phyloP scores from a whole-genome alignment of 2,113 vertebrate species.

The Dinomys branickii region DNA sequence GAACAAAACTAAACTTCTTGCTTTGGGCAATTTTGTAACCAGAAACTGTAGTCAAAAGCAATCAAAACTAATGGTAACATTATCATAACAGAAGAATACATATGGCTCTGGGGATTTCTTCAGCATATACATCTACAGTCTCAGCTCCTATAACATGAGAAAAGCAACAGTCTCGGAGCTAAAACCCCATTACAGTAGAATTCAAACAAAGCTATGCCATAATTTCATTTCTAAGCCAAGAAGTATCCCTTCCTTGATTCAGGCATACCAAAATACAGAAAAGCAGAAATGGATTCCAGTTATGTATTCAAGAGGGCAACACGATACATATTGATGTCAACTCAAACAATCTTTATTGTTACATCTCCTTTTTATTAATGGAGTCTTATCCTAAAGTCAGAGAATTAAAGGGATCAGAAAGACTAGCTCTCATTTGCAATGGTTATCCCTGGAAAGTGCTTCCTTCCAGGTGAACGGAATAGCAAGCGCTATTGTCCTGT shows the following conservation, averaged over 20 bases:
- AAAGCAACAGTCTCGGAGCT: conserved; percentile 72
- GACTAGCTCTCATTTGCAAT: conserved; percentile 15
- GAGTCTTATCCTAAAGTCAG: conserved; percentile 45
- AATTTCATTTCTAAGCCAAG: conserved; percentile 72
- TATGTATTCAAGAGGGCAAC: conserved; percentile 19
- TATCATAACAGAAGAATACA: conserved; percentile 78
- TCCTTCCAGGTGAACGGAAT: background rate
- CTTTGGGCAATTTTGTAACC: conserved; percentile 77
- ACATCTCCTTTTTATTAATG: conserved; percentile 58
- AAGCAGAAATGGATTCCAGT: conserved; percentile 20
- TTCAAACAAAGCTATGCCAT: conserved; percentile 50
- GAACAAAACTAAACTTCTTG: conserved; percentile 78
- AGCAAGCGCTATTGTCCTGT: background rate
- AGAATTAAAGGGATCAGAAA: conserved; percentile 58
- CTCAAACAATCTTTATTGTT: conserved; percentile 56
- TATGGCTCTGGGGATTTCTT: conserved; percentile 76
- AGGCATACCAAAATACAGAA: background rate
- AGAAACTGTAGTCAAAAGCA: conserved; percentile 78
- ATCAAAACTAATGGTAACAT: conserved; percentile 83
- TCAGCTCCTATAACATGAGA: conserved; percentile 57
- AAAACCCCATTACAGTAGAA: conserved; percentile 73
- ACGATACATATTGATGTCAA: background rate
- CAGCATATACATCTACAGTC: conserved; percentile 17
- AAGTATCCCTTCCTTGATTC: background rate
- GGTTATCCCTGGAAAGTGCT: background rate